Conservation (phyloP, 2,888 invertebrate genomes). For the Liposcelis brunnea region DNA sequence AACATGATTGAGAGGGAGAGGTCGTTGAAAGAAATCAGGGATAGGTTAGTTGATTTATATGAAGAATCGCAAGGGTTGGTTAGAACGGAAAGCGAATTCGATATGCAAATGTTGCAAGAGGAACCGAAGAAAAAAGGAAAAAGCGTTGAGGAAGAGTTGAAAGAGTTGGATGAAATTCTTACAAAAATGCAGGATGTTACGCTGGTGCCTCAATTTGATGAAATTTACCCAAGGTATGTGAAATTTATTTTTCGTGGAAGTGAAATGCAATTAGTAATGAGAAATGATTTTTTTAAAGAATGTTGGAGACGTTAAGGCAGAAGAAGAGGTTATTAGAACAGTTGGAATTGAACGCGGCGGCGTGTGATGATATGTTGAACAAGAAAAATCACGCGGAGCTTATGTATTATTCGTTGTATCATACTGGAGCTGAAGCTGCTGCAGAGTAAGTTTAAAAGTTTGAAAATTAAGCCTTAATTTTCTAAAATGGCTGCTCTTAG, state of each 20-base stretch:
- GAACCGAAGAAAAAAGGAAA: slow-evolving; percentile 9
- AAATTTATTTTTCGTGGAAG: no score
- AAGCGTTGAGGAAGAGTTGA: slow-evolving; percentile 21
- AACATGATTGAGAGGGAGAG: slow-evolving; percentile 43
- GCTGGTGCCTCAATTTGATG: slow-evolving; percentile 27
- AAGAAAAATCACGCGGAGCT: slow-evolving; percentile 33
- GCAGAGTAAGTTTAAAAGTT: no score
- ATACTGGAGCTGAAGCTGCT: no score
- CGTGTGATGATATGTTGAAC: slow-evolving; percentile 31
- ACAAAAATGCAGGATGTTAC: slow-evolving; percentile 25
- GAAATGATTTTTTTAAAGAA: slow-evolving; percentile 26
- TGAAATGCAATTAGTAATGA: no score
- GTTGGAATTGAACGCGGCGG: slow-evolving; percentile 28
- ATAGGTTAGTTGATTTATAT: slow-evolving; percentile 26
- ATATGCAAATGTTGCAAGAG: slow-evolving; percentile 9
- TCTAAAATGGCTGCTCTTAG: no score
- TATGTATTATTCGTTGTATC: slow-evolving; percentile 20
- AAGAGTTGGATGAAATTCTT: slow-evolving; percentile 26
- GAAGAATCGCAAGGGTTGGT: slow-evolving; percentile 29
- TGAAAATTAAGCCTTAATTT: no score
- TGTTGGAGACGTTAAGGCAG: slow-evolving; percentile 35
- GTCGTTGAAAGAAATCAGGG: slow-evolving; percentile 33
- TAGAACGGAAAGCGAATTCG: slow-evolving; percentile 24
- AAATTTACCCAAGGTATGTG: slow-evolving; percentile 31
- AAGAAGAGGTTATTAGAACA: slow-evolving; percentile 31